Base-by-base conservation (phyloP, 2,797 vertebrate species). In the Pangasius larnaudii region DNA sequence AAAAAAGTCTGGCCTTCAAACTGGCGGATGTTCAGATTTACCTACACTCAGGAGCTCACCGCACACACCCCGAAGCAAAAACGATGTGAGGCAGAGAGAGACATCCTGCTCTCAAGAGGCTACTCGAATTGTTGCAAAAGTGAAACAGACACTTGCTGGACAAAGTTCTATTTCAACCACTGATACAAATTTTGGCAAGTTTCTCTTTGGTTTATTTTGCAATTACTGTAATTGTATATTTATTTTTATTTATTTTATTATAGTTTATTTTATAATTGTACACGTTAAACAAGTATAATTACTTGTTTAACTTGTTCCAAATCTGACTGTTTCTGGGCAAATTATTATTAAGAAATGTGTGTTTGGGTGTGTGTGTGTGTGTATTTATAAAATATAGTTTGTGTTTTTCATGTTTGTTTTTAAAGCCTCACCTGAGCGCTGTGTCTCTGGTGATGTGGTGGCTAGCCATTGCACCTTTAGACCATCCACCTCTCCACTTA, bases 401-500 rank as follows among this genome's bases (percentile, higher is more conserved):
- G 5, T 42, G 0, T 24, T 7, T 67, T 88, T 79, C 10, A 22
- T 51, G 18, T 46, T 74, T 72, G 30, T 86, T 24, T 90, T 51
- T 7, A 90, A 92, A 87, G 0, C 86, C 56, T 94, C 94, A 75
- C 77, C 95, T 77, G 94, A 95, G 56, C 90, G 30, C 58, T 80
- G 86, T 89, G 89, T 90, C 27, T 67, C 88, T 58, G 58, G 69
- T 19, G 89, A 33, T 69, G 89, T 91, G 39, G 97, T 97, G 80
- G 95, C 96, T 72, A 96, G 95, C 0, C 97, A 96, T 18, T 96
- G 89, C 56, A 97, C 94, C 93, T 98, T 99, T 93, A 96, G 98
- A 92, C 98, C 97, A 8, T 99, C 98, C 84, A 97, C 97, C 39
- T 97, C 97, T 85, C 98, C 98, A 7, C 95, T 99, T 42, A 99